phyloP scores from a whole-genome alignment of 2,888 invertebrate genomes.

The Auanema freiburgensis region DNA sequence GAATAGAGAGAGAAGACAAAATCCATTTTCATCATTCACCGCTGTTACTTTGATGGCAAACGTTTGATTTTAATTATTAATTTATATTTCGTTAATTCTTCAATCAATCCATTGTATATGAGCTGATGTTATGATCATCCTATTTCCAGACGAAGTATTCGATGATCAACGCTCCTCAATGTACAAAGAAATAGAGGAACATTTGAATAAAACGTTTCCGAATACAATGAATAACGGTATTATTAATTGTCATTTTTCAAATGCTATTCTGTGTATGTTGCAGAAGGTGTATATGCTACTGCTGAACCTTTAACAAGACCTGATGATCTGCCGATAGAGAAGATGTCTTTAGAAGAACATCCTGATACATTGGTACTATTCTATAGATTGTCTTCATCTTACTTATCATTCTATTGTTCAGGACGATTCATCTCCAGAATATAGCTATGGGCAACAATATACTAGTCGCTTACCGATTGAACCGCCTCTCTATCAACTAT shows the following conservation, averaged over 20 bases:
- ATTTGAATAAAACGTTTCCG: slow-evolving; percentile 40
- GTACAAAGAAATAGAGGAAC: slow-evolving; percentile 45
- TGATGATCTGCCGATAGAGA: too few relatives aligned
- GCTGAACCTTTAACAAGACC: too few relatives aligned
- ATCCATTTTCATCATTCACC: too few relatives aligned
- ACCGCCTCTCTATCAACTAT: slow-evolving; percentile 58
- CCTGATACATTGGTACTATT: too few relatives aligned
- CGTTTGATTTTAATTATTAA: too few relatives aligned
- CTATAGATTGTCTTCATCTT: too few relatives aligned
- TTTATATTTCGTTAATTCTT: slow-evolving; percentile 1
- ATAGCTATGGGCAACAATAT: slow-evolving; percentile 39
- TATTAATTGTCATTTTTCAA: slow-evolving; percentile 4
- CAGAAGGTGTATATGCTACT: too few relatives aligned
- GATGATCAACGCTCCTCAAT: slow-evolving; percentile 42
- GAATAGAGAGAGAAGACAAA: too few relatives aligned
- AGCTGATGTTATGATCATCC: too few relatives aligned
- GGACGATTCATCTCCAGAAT: slow-evolving; percentile 41
- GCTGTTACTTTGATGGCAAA: slow-evolving; percentile 1
- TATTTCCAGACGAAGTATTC: slow-evolving; percentile 8
- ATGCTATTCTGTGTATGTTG: background rate
- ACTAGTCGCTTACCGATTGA: slow-evolving; percentile 48
- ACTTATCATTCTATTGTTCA: too few relatives aligned
- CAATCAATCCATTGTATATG: too few relatives aligned
- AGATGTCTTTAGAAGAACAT: too few relatives aligned
- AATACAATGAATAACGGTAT: slow-evolving; percentile 15